Evolutionary conservation across 2,888 invertebrate genomes (phyloP).

Genomic region (Drosophila macrospina): DNA sequence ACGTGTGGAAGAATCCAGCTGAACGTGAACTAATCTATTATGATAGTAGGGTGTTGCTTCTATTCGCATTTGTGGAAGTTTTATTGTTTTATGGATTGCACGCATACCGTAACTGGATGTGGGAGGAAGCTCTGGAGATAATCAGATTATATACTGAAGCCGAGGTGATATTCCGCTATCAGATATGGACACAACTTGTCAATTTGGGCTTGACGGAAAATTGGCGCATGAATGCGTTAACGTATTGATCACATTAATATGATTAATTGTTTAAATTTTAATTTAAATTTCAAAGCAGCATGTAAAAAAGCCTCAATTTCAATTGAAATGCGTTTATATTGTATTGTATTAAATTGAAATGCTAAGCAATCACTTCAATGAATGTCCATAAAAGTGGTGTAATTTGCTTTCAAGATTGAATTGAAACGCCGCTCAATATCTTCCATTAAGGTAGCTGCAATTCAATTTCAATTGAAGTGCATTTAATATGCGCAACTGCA

Average conservation of each 20-base stretch:
- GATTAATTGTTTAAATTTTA: background rate
- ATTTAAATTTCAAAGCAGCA: background rate
- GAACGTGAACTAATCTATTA: background rate
- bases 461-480: background rate
- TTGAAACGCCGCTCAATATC: too few species aligned
- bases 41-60: background rate
- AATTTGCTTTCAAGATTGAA: too few species aligned
- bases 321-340: background rate
- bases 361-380: too few species aligned
- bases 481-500: background rate
- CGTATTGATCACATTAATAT: background rate
- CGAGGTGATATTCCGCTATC: background rate
- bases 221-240: background rate
- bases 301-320: background rate
- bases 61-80: background rate
- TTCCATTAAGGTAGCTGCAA: background rate
- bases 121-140: background rate
- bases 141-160: background rate
- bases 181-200: background rate
- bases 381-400: too few species aligned
- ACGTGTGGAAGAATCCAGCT: background rate
- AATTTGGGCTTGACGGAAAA: background rate
- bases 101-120: background rate
- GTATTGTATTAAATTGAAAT: background rate
- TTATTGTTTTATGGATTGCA: background rate